Evolutionary conservation across 2,888 invertebrate species (phyloP).

Genomic region (Tortricodes alternella): DNA sequence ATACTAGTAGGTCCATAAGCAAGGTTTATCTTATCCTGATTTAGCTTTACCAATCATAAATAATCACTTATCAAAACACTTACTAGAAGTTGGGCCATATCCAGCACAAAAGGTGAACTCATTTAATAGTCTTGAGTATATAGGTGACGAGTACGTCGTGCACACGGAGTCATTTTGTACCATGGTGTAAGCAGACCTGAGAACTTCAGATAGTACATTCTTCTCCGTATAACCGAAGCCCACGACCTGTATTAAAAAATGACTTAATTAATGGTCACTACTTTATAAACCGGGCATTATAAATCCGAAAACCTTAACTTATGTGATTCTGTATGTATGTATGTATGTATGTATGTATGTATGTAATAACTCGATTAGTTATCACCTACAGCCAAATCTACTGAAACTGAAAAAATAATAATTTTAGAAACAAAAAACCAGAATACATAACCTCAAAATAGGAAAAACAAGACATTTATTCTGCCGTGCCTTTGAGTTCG

Average conservation of each 20-base stretch:
- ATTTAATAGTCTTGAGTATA: slow-evolving; percentile 80
- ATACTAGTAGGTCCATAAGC: too few species aligned
- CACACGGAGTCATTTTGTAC: slow-evolving; percentile 80
- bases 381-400: not conserved
- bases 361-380: too few species aligned
- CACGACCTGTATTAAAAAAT: slow-evolving; percentile 74
- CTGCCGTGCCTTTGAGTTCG: too few species aligned
- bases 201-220: slow-evolving; percentile 69
- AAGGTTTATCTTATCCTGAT: too few species aligned
- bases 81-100: slow-evolving; percentile 76
- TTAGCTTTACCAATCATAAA: too few species aligned
- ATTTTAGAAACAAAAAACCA: not conserved
- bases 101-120: slow-evolving; percentile 85
- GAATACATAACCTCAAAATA: not conserved
- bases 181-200: slow-evolving; percentile 74
- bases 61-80: too few species aligned
- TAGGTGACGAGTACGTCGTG: slow-evolving; percentile 62
- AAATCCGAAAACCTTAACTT: too few species aligned
- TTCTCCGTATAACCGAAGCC: slow-evolving; percentile 85
- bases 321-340: too few species aligned
- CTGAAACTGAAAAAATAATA: not conserved
- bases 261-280: too few species aligned
- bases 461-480: too few species aligned
- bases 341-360: too few species aligned
- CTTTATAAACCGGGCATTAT: too few species aligned